Base-by-base conservation (phyloP, 2,888 invertebrate genomes). In the Podotricha telesiphe region DNA sequence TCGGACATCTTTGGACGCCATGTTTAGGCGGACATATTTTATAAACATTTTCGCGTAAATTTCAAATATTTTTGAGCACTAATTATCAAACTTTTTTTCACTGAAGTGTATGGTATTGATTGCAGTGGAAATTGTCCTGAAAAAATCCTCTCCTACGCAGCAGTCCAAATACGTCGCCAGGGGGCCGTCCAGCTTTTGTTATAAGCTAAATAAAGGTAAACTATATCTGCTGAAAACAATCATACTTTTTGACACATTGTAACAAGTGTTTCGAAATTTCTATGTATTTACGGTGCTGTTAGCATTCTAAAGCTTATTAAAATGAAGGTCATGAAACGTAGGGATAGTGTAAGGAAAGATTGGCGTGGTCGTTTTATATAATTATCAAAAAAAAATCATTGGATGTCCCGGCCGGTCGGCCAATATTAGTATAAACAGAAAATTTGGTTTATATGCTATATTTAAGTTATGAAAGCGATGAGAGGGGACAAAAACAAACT, bases 1-100 rank as follows among this genome's bases (percentile, higher is more conserved):
- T 93, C 94, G 93, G 94, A 94, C 94, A 94, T 94, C 93, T 94
- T 94, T 93, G 93, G 94, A 94, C 94, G 95, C 95, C 95, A 95
- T 95, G 94, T 95, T 95, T 94, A 94, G 94, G 94, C 95, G 94
- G 95, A 95, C 95, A 95, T 95, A 94, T 95, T 95, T 95, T 94
- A 95, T 95, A 95, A 95, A 95, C 94, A 95, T 93, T 93, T 93
- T 93, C 92, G 91, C 91, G 91, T 93, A 93, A 93, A 88, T 93
- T 94, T 93, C 91, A 93, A 93, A 93, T 93, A 92, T 92, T 93
- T 91, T 90, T 86, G 79, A 82, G 86, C 83, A 76, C 83, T 85
- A 87, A 88, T 87, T 88, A 91, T 84, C 84, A 82, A 90, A 91
- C 87, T 88, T 92, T 93, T 87, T 92, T 92, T 90, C 91, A 88